Evolutionary conservation across 1,140 invertebrate species (phyloP).

Genomic region (Lepidostoma basale): DNA sequence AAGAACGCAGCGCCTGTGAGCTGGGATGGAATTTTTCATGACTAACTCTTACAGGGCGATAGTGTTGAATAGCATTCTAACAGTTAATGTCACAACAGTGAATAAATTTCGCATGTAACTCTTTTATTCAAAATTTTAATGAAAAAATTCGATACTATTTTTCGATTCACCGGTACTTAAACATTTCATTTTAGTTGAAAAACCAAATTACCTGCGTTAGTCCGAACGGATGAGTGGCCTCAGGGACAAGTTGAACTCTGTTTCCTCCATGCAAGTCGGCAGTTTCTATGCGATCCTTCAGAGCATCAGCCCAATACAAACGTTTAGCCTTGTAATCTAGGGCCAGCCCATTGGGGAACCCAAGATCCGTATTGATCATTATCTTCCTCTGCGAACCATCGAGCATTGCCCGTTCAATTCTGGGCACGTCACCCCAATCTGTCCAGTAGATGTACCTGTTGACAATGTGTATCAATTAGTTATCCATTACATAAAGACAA

Average conservation of each 20-base stretch:
- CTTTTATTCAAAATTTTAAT: too few species aligned
- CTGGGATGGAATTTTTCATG: too few species aligned
- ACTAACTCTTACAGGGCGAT: too few species aligned
- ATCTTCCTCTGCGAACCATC: constrained; percentile 80
- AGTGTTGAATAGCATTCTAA: too few species aligned
- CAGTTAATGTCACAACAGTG: too few species aligned
- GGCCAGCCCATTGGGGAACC: constrained; percentile 89
- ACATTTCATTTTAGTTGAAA: too few species aligned
- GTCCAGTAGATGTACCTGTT: constrained; percentile 86
- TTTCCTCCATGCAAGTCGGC: constrained; percentile 83
- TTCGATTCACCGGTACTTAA: too few species aligned
- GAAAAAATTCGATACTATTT: too few species aligned
- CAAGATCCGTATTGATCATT: constrained; percentile 78
- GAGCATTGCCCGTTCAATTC: constrained; percentile 83
- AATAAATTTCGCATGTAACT: too few species aligned
- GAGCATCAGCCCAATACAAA: constrained; percentile 90
- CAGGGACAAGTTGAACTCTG: constrained; percentile 71
- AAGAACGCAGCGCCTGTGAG: too few species aligned
- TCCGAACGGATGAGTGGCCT: constrained; percentile 77
- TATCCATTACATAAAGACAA: background rate
- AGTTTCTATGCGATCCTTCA: constrained; percentile 89
- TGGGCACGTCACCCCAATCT: constrained; percentile 83
- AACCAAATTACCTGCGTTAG: constrained; percentile 68
- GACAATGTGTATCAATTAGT: constrained; percentile 28
- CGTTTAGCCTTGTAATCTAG: constrained; percentile 81